These are phyloP conservation scores for Percopsis transmontana DNA, from an alignment of 2,113 vertebrate genomes.

Conservation along the genomic window DNA sequence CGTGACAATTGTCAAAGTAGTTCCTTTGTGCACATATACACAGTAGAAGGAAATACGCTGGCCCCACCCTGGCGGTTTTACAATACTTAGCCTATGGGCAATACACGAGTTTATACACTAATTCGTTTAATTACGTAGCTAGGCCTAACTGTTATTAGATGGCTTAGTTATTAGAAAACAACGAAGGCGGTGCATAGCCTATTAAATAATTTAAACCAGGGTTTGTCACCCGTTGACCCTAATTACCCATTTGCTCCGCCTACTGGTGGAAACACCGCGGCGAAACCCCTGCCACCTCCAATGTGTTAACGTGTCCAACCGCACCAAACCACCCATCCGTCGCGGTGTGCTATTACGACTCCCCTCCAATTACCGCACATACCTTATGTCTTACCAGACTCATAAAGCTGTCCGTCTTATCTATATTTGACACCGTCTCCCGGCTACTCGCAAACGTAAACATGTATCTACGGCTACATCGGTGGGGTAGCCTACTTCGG, in stretches of 20 bases:
- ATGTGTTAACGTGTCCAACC: neutral
- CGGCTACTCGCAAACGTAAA: too few species aligned
- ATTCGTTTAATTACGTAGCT: too few species aligned
- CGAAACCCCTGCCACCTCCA: neutral
- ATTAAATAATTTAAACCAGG: conserved; percentile 44
- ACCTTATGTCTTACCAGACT: neutral
- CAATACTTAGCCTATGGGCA: too few species aligned
- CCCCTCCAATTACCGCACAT: neutral
- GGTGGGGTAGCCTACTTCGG: too few species aligned
- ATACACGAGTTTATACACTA: too few species aligned
- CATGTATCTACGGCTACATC: too few species aligned
- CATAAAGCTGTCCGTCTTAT: neutral
- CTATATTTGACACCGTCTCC: neutral
- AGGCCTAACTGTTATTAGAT: too few species aligned
- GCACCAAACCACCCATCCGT: conserved; percentile 3
- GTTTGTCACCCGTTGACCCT: conserved; percentile 15
- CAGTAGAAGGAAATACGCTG: too few species aligned
- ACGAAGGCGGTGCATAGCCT: conserved; percentile 27
- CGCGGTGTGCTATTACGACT: neutral
- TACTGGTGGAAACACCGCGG: conserved; percentile 14
- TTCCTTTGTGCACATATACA: too few species aligned
- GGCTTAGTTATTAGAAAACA: conserved; percentile 27
- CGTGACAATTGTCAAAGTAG: too few species aligned
- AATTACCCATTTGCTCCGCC: conserved; percentile 9
- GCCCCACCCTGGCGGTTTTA: too few species aligned